Conservation (phyloP, 2,797 vertebrate species). For the Muscicapa striata region DNA sequence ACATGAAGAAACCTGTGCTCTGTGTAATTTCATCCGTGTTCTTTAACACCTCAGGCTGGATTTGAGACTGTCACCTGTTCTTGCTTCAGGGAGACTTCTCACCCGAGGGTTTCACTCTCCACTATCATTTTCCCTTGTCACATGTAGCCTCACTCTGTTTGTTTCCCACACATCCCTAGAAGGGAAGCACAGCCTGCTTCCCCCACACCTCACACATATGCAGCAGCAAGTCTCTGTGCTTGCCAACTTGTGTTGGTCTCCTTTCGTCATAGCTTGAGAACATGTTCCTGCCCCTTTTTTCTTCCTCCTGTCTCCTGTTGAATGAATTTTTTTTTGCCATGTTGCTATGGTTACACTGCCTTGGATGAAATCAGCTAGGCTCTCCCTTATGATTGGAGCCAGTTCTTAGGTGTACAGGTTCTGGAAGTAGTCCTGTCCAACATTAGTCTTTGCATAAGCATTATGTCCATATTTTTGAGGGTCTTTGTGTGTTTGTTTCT, state of each 20-base stretch:
- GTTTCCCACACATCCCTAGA: not conserved
- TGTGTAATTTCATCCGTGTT: not conserved
- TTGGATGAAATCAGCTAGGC: not conserved
- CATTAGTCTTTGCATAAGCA: not conserved
- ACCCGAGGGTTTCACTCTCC: accelerated
- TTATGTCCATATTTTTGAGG: not conserved
- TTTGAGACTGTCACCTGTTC: not conserved
- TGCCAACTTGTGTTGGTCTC: not conserved
- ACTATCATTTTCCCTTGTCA: not conserved
- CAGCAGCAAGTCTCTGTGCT: not conserved
- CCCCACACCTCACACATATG: not conserved
- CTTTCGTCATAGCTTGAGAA: not conserved
- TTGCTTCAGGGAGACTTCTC: not conserved
- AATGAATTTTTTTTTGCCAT: not conserved
- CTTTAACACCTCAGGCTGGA: not conserved
- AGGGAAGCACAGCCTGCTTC: not conserved
- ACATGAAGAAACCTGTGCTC: not conserved
- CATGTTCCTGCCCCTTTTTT: not conserved
- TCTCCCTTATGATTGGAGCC: not conserved
- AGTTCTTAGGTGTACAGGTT: not conserved
- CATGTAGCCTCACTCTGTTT: not conserved
- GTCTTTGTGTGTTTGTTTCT: not conserved
- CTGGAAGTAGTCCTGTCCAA: not conserved
- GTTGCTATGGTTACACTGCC: constrained; percentile 29
- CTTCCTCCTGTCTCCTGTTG: not conserved